Percentiles rank a stretch among this genome's conserved stretches.
These are phyloP conservation scores for Himalopsyche kuldschensis DNA, from an alignment of 2,888 invertebrate species.

Conservation along the genomic window DNA sequence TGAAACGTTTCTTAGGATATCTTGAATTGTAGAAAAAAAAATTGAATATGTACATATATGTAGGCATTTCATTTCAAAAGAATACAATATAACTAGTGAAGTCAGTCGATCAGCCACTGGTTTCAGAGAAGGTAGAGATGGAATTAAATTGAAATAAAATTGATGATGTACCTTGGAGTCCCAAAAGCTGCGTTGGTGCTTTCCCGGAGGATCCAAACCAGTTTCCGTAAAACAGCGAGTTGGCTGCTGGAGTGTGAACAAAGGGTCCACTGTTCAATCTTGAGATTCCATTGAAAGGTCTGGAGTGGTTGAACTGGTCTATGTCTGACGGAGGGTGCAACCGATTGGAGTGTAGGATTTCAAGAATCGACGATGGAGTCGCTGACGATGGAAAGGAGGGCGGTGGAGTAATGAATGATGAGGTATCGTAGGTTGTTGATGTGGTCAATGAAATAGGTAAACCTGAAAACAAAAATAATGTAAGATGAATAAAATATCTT, in stretches of 20 bases:
- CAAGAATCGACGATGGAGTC: conserved; percentile 29
- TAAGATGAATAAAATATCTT: neutral
- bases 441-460: neutral
- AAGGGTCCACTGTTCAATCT: conserved; percentile 18
- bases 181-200: conserved; percentile 58
- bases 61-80: no score
- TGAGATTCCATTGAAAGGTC: conserved; percentile 14
- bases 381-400: conserved; percentile 19
- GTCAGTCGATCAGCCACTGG: no score
- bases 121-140: no score
- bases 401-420: conserved; percentile 26
- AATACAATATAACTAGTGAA: no score
- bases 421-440: conserved; percentile 14
- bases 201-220: conserved; percentile 46
- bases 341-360: conserved; percentile 31
- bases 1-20: no score
- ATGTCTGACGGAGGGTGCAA: conserved; percentile 18
- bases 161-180: conserved; percentile 61
- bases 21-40: no score
- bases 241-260: conserved; percentile 12
- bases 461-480: neutral
- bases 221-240: conserved; percentile 42
- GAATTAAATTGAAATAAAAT: no score
- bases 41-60: no score
- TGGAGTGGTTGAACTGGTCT: conserved; percentile 25